Evolutionary conservation across 2,888 invertebrate genomes (phyloP).

Genomic region (Pomacea canaliculata): DNA sequence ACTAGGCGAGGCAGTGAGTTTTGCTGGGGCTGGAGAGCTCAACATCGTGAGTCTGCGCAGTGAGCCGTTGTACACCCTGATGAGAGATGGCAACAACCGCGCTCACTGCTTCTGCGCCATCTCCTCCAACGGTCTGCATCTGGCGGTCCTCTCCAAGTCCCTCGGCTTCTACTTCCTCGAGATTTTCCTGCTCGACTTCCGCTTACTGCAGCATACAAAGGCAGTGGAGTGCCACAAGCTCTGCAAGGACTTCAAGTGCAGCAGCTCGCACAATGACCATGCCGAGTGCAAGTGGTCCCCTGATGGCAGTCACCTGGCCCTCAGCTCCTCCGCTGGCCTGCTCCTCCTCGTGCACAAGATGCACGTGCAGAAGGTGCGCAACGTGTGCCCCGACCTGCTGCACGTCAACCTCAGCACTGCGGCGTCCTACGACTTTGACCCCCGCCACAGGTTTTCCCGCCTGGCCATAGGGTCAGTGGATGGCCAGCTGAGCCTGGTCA

Average conservation of each 20-base stretch:
- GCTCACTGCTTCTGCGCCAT: slow-evolving; percentile 49
- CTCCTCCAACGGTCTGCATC: slow-evolving; percentile 52
- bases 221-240: slow-evolving; percentile 35
- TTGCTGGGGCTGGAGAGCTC: slow-evolving; percentile 42
- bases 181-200: slow-evolving; percentile 14
- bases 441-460: slow-evolving; percentile 36
- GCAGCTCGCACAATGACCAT: slow-evolving; percentile 41
- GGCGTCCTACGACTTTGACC: slow-evolving; percentile 56
- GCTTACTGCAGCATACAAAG: not conserved
- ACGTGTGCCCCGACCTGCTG: slow-evolving; percentile 47
- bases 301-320: slow-evolving; percentile 48
- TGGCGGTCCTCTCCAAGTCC: slow-evolving; percentile 46
- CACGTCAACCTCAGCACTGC: slow-evolving; percentile 40
- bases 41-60: slow-evolving; percentile 36
- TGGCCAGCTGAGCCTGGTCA: slow-evolving; percentile 40
- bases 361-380: slow-evolving; percentile 32
- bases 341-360: slow-evolving; percentile 41
- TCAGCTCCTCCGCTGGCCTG: slow-evolving; percentile 43
- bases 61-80: slow-evolving; percentile 39
- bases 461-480: slow-evolving; percentile 50
- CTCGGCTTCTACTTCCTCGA: slow-evolving; percentile 33
- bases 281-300: slow-evolving; percentile 57
- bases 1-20: slow-evolving; percentile 47
- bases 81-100: slow-evolving; percentile 41
- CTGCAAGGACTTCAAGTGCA: slow-evolving; percentile 37